Conservation (phyloP, 1,140 invertebrate genomes). For the Penaeus indicus region DNA sequence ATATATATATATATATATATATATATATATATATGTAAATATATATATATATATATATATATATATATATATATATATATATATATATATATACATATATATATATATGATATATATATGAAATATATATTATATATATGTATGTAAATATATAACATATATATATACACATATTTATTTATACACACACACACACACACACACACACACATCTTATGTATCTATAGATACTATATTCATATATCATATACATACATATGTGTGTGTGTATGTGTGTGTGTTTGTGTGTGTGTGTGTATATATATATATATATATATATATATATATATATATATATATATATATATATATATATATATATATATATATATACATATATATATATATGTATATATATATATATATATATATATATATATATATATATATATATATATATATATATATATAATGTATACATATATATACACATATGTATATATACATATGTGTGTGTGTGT, state of each 20-base stretch:
- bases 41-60: constrained; percentile 34
- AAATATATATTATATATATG: background rate
- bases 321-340: background rate
- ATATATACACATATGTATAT: constrained; percentile 5
- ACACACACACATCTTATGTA: too few relatives aligned
- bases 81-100: background rate
- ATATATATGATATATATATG: background rate
- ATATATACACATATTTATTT: too few relatives aligned
- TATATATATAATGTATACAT: constrained; percentile 1
- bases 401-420: background rate
- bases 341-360: background rate
- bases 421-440: background rate
- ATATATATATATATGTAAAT: constrained; percentile 25
- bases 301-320: background rate
- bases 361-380: background rate
- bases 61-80: constrained; percentile 5
- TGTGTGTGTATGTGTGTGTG: background rate
- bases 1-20: background rate
- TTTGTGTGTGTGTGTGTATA: background rate
- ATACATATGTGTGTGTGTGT: background rate
- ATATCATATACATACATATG: background rate
- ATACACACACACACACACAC: too few relatives aligned
- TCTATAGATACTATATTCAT: background rate
- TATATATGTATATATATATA: background rate
- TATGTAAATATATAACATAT: constrained; percentile 22